Percentiles rank a stretch among this genome's conserved stretches.
Evolutionary conservation across 2,797 vertebrate genomes (phyloP).

Genomic region (Coranthus polyacanthus): DNA sequence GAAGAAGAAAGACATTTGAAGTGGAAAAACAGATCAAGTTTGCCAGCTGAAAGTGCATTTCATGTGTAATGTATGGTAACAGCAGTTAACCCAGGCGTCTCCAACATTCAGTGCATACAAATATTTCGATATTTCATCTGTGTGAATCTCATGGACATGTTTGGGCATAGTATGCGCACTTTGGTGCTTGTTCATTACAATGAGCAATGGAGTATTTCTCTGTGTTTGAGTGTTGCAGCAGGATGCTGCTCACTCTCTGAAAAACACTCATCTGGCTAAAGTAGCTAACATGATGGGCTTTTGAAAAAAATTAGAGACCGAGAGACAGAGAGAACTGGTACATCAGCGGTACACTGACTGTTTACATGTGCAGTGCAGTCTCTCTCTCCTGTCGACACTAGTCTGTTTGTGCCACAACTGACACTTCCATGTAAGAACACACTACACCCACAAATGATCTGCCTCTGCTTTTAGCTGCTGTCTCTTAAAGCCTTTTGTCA

Average conservation of each 20-base stretch:
- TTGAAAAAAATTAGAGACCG: background rate
- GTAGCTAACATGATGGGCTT: conserved; percentile 25
- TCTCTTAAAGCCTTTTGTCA: conserved; percentile 7
- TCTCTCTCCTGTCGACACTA: conserved; percentile 24
- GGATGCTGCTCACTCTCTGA: conserved; percentile 63
- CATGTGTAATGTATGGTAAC: conserved; percentile 76
- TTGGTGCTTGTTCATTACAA: background rate
- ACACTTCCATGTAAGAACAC: conserved; percentile 32
- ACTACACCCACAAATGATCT: conserved; percentile 27
- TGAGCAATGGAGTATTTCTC: conserved; percentile 16
- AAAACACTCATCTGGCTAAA: conserved; percentile 40
- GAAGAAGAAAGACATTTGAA: conserved; percentile 59
- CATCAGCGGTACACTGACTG: conserved; percentile 28
- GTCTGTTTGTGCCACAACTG: conserved; percentile 35
- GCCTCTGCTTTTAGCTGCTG: background rate
- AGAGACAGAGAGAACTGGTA: conserved; percentile 13
- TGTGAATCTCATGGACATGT: conserved; percentile 12
- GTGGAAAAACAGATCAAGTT: conserved; percentile 60
- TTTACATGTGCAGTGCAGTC: conserved; percentile 30
- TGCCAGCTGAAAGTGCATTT: conserved; percentile 83
- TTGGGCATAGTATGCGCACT: background rate
- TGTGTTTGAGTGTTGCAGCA: conserved; percentile 40
- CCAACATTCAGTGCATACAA: background rate
- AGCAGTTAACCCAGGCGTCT: conserved; percentile 60
- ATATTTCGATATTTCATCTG: background rate